Base-by-base conservation (phyloP, 1,140 invertebrate species). In the Bombus huntii region DNA sequence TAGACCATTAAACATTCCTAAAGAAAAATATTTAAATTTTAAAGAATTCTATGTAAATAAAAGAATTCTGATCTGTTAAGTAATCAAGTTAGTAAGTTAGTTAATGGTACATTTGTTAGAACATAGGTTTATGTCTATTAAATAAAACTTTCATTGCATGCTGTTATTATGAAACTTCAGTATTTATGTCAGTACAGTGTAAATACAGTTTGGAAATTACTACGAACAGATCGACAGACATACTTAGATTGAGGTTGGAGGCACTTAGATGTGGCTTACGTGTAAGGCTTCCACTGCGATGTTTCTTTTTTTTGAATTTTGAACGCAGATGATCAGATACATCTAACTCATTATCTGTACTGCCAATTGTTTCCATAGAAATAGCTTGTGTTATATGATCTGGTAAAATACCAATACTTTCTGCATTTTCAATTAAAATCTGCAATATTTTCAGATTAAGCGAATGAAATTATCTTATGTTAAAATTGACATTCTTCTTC, bases 201-300 rank as follows among this genome's bases (percentile, higher is more conserved):
- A 62, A 47, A 39, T 22, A 68, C 13, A 62, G 5, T 42, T 44
- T 13, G 62, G 57, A 53, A 66, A 68, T 66, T 62, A 80, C 71
- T 66, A 68, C 59, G 34, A 76, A 87, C 65, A 90, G 75, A 90
- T 89, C 83, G 31, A 85, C 66, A 89, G 86, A 92, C 92, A 92
- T 93, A 93, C 92, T 93, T 92, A 92, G 76, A 90, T 93, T 92
- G 82, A 93, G 87, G 85, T 92, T 93, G 81, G 90, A 90, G 87
- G 88, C 90, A 92, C 89, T 92, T 92, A 92, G 87, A 83, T 93
- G 91, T 88, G 89, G 95, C 95, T 96, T 96, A 98, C 97, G 96
- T 95, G 97, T 98, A 86, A 98, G 95, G 92, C 97, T 98, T 91
- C 97, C 97, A 96, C 97, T 98, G 90, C 97, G 95, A 90, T 97